These are phyloP conservation scores for Liopterus haemorrhoidalis DNA, from an alignment of 2,888 invertebrate species.

Conservation along the genomic window DNA sequence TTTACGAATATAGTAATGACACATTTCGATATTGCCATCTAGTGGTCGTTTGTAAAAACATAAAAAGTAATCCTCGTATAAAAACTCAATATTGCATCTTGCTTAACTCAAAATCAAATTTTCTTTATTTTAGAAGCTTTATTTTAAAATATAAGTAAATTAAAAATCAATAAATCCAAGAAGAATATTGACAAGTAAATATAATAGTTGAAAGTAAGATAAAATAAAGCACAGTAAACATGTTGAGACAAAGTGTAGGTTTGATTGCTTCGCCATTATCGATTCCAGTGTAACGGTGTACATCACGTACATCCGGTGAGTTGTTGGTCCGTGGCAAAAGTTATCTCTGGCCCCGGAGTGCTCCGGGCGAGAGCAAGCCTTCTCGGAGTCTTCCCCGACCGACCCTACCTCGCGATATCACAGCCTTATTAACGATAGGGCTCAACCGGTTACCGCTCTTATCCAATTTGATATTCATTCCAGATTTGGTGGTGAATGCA, in stretches of 20 bases:
- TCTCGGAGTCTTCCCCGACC: background rate
- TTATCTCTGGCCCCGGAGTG: conserved; percentile 5
- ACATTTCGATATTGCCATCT: too few species aligned
- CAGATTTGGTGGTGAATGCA: conserved; percentile 18
- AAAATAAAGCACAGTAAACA: too few species aligned
- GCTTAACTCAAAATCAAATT: too few species aligned
- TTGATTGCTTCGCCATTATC: background rate
- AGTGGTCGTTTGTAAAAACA: too few species aligned
- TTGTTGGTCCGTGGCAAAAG: background rate
- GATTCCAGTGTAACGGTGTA: background rate
- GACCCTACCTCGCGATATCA: background rate
- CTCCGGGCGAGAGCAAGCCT: background rate
- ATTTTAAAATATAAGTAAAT: too few species aligned
- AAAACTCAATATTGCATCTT: too few species aligned
- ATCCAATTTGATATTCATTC: conserved; percentile 18
- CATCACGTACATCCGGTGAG: background rate
- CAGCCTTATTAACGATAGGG: conserved; percentile 17
- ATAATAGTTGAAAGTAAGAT: too few species aligned
- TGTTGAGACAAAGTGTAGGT: conserved; percentile 11
- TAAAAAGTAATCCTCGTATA: too few species aligned
- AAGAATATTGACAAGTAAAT: too few species aligned
- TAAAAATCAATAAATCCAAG: too few species aligned
- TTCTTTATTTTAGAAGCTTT: too few species aligned
- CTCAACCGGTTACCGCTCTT: conserved; percentile 17
- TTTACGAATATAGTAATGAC: too few species aligned